phyloP scores from a whole-genome alignment of 2,888 invertebrate species.

The Xanthorhoe designata region DNA sequence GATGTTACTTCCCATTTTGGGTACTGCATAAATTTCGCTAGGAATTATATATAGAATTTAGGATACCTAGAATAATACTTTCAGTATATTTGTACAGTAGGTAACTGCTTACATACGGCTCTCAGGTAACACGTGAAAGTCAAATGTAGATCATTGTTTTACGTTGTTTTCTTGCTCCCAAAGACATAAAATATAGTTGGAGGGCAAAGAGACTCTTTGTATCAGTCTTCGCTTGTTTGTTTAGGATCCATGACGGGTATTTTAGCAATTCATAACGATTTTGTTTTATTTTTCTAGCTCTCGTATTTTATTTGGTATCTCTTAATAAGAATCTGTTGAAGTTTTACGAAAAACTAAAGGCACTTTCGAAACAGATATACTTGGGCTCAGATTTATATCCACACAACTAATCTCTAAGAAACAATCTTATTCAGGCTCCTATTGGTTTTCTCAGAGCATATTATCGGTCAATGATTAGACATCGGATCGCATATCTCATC shows the following conservation, averaged over 20 bases:
- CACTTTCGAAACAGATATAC: neutral
- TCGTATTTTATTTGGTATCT: slow-evolving; percentile 10
- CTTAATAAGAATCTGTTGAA: slow-evolving; percentile 5
- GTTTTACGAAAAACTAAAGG: neutral
- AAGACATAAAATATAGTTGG: slow-evolving; percentile 27
- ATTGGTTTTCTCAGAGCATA: neutral
- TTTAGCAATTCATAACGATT: slow-evolving; percentile 26
- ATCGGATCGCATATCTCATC: neutral
- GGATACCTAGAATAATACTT: too few species aligned
- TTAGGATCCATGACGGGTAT: slow-evolving; percentile 25
- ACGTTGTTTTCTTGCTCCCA: slow-evolving; percentile 28
- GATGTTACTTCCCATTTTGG: too few species aligned
- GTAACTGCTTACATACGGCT: slow-evolving; percentile 13
- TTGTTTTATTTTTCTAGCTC: slow-evolving; percentile 15
- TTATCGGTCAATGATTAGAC: neutral
- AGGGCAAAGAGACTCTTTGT: slow-evolving; percentile 30
- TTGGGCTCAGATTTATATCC: slow-evolving; percentile 8
- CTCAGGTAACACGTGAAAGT: slow-evolving; percentile 35
- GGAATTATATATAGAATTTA: too few species aligned
- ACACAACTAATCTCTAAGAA: neutral
- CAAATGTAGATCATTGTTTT: slow-evolving; percentile 32
- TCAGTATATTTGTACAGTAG: too few species aligned
- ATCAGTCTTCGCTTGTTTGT: slow-evolving; percentile 29
- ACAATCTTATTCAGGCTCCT: neutral
- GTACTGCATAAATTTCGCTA: too few species aligned